These are phyloP conservation scores for Cyclargus thomasi DNA, from an alignment of 1,140 invertebrate genomes.

Conservation along the genomic window DNA sequence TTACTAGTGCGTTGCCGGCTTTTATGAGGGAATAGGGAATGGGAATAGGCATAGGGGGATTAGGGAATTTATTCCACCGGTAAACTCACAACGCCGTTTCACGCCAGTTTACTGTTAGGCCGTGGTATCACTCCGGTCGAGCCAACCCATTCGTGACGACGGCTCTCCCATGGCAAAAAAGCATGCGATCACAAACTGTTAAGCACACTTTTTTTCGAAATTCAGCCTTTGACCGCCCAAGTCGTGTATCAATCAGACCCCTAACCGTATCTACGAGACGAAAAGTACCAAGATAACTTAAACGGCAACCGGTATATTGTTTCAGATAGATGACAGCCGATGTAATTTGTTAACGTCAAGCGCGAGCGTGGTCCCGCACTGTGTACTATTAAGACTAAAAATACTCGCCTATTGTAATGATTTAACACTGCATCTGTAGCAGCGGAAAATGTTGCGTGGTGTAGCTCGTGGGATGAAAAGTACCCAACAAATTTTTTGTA, in stretches of 20 bases:
- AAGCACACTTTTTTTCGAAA: too few species aligned
- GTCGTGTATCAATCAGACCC: not conserved
- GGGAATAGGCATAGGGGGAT: too few species aligned
- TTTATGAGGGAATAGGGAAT: too few species aligned
- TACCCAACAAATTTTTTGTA: not conserved
- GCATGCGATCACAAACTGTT: too few species aligned
- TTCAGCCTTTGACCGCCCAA: not conserved
- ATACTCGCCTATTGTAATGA: slow-evolving; percentile 51
- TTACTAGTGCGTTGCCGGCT: too few species aligned
- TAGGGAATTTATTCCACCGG: too few species aligned
- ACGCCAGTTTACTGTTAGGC: too few species aligned
- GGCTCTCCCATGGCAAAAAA: too few species aligned
- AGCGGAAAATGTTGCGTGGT: not conserved
- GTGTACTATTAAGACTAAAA: slow-evolving; percentile 51
- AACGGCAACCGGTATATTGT: slow-evolving; percentile 72
- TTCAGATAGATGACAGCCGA: slow-evolving; percentile 62
- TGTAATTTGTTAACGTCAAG: slow-evolving; percentile 69
- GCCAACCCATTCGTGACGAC: too few species aligned
- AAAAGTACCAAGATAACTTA: slow-evolving; percentile 69
- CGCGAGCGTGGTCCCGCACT: slow-evolving; percentile 38
- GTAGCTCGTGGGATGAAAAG: not conserved
- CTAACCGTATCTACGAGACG: slow-evolving; percentile 63
- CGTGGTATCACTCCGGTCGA: too few species aligned
- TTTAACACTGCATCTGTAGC: slow-evolving; percentile 14
- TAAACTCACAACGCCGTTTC: too few species aligned